A percentile compares a stretch with the other conserved stretches of the same genome.
Evolutionary conservation across 2,888 invertebrate species (phyloP).

Genomic region (Hymenopus coronatus): DNA sequence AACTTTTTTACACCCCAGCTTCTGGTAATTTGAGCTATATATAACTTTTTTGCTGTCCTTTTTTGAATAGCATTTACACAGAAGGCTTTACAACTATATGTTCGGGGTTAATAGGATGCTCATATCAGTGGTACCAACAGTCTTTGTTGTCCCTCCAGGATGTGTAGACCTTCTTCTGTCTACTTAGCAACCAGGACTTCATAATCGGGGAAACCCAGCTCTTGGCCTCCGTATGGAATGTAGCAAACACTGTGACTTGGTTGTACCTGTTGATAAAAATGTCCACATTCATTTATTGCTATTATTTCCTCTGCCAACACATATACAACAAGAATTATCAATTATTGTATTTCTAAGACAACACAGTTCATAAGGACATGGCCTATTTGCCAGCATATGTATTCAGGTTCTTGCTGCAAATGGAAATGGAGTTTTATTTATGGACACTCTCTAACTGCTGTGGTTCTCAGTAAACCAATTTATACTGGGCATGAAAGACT

Average conservation of each 20-base stretch:
- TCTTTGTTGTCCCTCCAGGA: neutral
- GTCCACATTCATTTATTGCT: neutral
- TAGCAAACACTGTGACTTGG: constrained; percentile 78
- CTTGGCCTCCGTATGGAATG: constrained; percentile 78
- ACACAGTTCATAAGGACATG: too few species aligned
- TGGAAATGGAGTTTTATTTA: too few species aligned
- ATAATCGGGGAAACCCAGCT: constrained; percentile 75
- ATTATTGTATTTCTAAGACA: too few species aligned
- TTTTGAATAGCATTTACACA: neutral
- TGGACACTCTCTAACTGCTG: too few species aligned
- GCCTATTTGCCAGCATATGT: too few species aligned
- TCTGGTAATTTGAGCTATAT: neutral
- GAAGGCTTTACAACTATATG: neutral
- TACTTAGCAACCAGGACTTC: constrained; percentile 64
- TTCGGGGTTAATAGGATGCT: neutral
- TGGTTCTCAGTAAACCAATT: too few species aligned
- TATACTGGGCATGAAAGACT: too few species aligned
- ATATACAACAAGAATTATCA: too few species aligned
- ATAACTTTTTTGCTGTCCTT: neutral
- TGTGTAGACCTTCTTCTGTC: constrained; percentile 7
- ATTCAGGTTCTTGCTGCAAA: too few species aligned
- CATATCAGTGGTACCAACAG: neutral
- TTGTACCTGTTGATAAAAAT: constrained; percentile 54
- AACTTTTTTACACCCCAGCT: neutral
- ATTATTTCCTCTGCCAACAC: too few species aligned